Evolutionary conservation across 2,888 invertebrate genomes (phyloP).

Genomic region (Uropetala carovei): DNA sequence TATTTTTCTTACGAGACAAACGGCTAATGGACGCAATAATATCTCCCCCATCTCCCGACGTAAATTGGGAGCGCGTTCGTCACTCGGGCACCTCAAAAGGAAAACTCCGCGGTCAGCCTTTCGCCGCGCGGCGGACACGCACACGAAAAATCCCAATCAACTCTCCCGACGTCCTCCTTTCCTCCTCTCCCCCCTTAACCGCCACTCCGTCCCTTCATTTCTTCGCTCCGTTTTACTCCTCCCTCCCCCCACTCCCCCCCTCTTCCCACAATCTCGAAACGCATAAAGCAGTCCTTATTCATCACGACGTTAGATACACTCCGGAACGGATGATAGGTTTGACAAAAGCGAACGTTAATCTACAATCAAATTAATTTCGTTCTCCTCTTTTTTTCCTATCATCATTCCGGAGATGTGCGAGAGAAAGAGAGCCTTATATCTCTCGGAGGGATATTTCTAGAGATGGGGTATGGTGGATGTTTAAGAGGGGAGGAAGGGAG

Average conservation of each 20-base stretch:
- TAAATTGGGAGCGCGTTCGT: slow-evolving; percentile 25
- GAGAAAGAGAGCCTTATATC: background rate
- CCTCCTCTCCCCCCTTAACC: too few species aligned
- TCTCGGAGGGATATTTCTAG: background rate
- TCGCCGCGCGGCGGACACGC: background rate
- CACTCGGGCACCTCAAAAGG: background rate
- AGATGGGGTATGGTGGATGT: background rate
- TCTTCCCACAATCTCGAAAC: background rate
- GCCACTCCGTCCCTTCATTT: background rate
- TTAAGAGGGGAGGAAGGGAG: background rate
- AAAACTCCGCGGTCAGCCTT: background rate
- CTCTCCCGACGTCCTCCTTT: background rate
- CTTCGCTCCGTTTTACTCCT: background rate
- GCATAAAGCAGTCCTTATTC: slow-evolving; percentile 8
- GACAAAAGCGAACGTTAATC: slow-evolving; percentile 27
- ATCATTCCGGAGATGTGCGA: background rate
- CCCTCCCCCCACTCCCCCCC: too few species aligned
- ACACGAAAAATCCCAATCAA: slow-evolving; percentile 13
- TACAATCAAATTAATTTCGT: slow-evolving; percentile 31
- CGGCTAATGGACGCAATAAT: slow-evolving; percentile 24
- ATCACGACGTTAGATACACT: slow-evolving; percentile 28
- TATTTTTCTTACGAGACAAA: background rate
- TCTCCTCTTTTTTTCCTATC: slow-evolving; percentile 14
- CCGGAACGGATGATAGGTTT: slow-evolving; percentile 13
- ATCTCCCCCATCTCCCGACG: slow-evolving; percentile 23